Evolutionary conservation across 2,888 invertebrate species (phyloP).

Genomic region (Tillus elongatus): DNA sequence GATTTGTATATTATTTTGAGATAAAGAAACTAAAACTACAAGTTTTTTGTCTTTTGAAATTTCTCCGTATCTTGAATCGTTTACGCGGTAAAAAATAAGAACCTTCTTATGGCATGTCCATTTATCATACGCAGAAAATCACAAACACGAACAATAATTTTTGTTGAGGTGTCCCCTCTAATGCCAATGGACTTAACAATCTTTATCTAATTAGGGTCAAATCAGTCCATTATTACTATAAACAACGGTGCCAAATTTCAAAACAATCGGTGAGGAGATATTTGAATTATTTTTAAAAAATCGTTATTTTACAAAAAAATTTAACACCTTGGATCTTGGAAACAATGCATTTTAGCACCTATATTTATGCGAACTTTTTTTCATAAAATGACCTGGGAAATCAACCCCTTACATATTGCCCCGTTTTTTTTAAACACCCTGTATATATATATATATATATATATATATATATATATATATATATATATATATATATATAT

Average conservation of each 20-base stretch:
- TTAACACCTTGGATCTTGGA: constrained; percentile 2
- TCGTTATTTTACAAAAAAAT: not conserved
- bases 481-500: no score
- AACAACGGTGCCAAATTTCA: constrained; percentile 1
- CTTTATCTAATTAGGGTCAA: not conserved
- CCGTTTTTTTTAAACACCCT: no score
- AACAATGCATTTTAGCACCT: not conserved
- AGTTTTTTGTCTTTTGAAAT: no score
- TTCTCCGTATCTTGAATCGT: no score
- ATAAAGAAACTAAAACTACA: no score
- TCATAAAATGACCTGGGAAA: not conserved
- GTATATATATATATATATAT: no score
- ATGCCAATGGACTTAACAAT: constrained; percentile 2
- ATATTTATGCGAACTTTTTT: constrained; percentile 1
- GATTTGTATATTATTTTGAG: no score
- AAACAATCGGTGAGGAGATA: not conserved
- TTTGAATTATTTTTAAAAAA: not conserved
- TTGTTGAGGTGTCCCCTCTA: not conserved
- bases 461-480: no score
- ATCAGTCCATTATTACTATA: not conserved
- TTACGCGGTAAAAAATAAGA: no score
- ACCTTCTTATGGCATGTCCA: no score
- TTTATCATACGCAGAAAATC: no score
- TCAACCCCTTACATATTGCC: constrained; percentile 1
- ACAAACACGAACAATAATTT: no score